Conservation (phyloP, 2,797 vertebrate species). For the Lateolabrax maculatus region DNA sequence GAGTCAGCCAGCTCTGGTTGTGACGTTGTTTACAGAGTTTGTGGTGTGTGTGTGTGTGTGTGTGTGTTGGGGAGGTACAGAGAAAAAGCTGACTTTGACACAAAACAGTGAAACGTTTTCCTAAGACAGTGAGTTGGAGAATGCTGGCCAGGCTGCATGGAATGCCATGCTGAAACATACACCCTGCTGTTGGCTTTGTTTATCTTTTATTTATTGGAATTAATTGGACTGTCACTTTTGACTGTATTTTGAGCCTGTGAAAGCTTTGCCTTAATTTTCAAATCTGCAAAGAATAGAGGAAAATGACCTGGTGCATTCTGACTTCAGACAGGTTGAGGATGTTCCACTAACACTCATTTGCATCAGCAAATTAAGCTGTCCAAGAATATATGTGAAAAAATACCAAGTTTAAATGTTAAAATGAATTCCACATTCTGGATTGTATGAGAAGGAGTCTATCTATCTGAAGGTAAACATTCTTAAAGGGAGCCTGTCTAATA, state of each 20-base stretch:
- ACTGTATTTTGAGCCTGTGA: slow-evolving; percentile 4
- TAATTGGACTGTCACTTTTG: slow-evolving; percentile 48
- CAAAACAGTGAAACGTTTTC: slow-evolving; percentile 1
- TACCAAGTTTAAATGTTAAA: slow-evolving; percentile 17
- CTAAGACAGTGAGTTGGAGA: neutral
- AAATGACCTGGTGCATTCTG: neutral
- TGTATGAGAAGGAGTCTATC: neutral
- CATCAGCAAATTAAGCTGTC: slow-evolving; percentile 53
- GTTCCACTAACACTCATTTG: slow-evolving; percentile 37
- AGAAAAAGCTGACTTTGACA: slow-evolving; percentile 27
- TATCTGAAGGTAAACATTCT: neutral
- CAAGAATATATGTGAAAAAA: slow-evolving; percentile 11
- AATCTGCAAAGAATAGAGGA: neutral
- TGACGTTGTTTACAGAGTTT: slow-evolving; percentile 6
- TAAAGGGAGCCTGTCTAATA: slow-evolving; percentile 16
- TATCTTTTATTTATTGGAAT: slow-evolving; percentile 48
- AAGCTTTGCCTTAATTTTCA: slow-evolving; percentile 3
- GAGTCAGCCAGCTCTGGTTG: slow-evolving; percentile 6
- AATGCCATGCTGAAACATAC: slow-evolving; percentile 9
- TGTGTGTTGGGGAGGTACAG: neutral
- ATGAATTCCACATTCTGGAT: slow-evolving; percentile 7
- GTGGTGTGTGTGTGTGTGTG: neutral
- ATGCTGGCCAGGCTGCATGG: neutral
- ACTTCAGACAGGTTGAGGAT: slow-evolving; percentile 4
- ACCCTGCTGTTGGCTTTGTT: slow-evolving; percentile 33